A percentile compares a stretch with the other conserved stretches of the same genome.
These are phyloP conservation scores for Apteryx owenii DNA, from an alignment of 2,113 vertebrate genomes.

Conservation along the genomic window DNA sequence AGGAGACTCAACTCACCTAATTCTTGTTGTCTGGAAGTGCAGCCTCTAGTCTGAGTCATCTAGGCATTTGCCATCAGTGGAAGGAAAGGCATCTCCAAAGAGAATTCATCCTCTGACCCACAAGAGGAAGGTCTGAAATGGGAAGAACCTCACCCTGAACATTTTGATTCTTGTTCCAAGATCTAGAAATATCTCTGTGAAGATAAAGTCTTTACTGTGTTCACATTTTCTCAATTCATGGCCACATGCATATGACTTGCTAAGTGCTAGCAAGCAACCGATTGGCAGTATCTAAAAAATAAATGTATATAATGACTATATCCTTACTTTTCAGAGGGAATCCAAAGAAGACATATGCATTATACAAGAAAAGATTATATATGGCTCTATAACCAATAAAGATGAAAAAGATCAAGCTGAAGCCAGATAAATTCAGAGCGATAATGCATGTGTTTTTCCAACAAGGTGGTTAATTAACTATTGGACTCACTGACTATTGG, in stretches of 20 bases:
- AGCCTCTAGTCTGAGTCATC: neutral
- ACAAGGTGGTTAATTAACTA: neutral
- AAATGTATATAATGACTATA: neutral
- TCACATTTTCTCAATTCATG: neutral
- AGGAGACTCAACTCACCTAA: neutral
- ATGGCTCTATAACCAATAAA: neutral
- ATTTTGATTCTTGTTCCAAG: neutral
- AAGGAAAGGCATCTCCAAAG: neutral
- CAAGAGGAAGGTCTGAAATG: no score
- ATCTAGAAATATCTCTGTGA: neutral
- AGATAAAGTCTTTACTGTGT: neutral
- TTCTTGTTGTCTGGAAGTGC: neutral
- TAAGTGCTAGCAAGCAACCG: neutral
- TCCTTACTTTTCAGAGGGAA: neutral
- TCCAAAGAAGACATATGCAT: neutral
- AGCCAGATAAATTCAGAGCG: neutral
- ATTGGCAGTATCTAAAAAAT: neutral
- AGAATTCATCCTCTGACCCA: neutral
- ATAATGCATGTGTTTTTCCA: neutral
- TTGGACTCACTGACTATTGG: neutral
- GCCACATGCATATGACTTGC: fast-evolving
- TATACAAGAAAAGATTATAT: neutral
- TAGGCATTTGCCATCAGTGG: neutral
- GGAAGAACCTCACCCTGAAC: neutral
- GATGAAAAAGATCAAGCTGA: neutral